Conservation (phyloP, 2,888 invertebrate genomes). For the Aleiodes testaceus region DNA sequence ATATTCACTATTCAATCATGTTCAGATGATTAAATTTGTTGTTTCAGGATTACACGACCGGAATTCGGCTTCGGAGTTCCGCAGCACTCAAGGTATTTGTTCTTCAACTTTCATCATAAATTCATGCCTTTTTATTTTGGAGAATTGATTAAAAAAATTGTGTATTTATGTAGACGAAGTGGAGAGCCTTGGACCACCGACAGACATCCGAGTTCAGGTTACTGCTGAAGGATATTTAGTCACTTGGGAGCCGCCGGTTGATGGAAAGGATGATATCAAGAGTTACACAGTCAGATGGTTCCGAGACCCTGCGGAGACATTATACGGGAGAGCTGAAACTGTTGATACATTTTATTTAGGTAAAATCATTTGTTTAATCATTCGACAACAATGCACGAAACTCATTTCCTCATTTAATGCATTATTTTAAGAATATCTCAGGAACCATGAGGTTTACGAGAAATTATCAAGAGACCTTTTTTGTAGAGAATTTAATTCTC, state of each 20-base stretch:
- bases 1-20: too few relatives aligned
- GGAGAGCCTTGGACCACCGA: constrained; percentile 77
- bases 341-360: constrained; percentile 80
- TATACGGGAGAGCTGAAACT: constrained; percentile 80
- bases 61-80: constrained; percentile 66
- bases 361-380: constrained; percentile 48
- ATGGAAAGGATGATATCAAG: constrained; percentile 76
- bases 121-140: neutral
- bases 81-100: constrained; percentile 58
- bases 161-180: constrained; percentile 39
- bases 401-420: too few relatives aligned
- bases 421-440: too few relatives aligned
- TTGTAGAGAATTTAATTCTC: too few relatives aligned
- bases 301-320: constrained; percentile 76
- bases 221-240: constrained; percentile 85
- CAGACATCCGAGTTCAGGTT: constrained; percentile 81
- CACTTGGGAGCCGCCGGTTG: constrained; percentile 81
- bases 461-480: too few relatives aligned
- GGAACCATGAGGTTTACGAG: too few relatives aligned
- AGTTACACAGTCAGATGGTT: constrained; percentile 83
- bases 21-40: constrained; percentile 38
- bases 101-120: constrained; percentile 13
- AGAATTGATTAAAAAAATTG: neutral
- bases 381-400: too few relatives aligned
- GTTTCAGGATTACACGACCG: constrained; percentile 44